Evolutionary conservation across 2,888 invertebrate genomes (phyloP).

Genomic region (Digitonthophagus gazella): DNA sequence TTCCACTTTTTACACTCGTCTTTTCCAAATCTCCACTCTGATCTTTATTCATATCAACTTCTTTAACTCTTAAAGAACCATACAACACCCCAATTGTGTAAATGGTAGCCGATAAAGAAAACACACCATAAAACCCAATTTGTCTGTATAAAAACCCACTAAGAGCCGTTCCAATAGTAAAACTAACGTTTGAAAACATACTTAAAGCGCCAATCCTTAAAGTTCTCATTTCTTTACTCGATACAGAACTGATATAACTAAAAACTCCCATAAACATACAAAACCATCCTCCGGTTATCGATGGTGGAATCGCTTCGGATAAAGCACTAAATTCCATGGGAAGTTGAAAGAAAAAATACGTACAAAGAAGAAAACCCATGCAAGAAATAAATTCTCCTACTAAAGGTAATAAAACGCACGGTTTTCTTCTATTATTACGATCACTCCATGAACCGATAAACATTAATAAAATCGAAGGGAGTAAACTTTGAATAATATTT

Average conservation of each 20-base stretch:
- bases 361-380: slow-evolving; percentile 53
- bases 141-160: slow-evolving; percentile 54
- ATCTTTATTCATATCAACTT: slow-evolving; percentile 24
- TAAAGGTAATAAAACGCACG: slow-evolving; percentile 75
- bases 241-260: slow-evolving; percentile 61
- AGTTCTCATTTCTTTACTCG: slow-evolving; percentile 56
- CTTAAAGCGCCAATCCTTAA: slow-evolving; percentile 60
- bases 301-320: slow-evolving; percentile 55
- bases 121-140: slow-evolving; percentile 42
- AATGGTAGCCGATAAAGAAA: slow-evolving; percentile 34
- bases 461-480: slow-evolving; percentile 73
- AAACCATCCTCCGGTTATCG: slow-evolving; percentile 59
- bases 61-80: slow-evolving; percentile 36
- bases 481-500: slow-evolving; percentile 72
- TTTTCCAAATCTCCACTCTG: background rate
- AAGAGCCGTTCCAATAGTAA: slow-evolving; percentile 53
- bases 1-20: background rate
- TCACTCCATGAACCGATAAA: slow-evolving; percentile 76
- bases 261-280: slow-evolving; percentile 58
- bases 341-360: slow-evolving; percentile 56
- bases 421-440: slow-evolving; percentile 62
- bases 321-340: slow-evolving; percentile 54
- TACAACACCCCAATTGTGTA: slow-evolving; percentile 37
- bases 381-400: slow-evolving; percentile 65
- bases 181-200: slow-evolving; percentile 55